Conservation (phyloP, 2,888 invertebrate genomes). For the Orthosia gracilis region DNA sequence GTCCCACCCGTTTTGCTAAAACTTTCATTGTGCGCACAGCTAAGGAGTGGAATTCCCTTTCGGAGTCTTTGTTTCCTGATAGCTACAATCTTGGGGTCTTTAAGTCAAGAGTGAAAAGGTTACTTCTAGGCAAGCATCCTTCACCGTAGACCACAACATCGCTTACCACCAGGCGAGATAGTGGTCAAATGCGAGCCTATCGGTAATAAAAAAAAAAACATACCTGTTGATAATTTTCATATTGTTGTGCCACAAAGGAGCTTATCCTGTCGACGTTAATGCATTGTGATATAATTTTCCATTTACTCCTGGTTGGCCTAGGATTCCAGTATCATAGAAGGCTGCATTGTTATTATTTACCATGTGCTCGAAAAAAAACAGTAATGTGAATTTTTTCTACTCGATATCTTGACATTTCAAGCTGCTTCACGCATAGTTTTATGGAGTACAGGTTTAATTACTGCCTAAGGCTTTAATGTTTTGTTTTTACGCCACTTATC, state of each 20-base stretch:
- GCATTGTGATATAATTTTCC: not conserved
- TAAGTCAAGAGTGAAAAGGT: too few species aligned
- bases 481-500: constrained; percentile 39
- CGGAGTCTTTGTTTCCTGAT: too few species aligned
- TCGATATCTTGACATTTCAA: constrained; percentile 55
- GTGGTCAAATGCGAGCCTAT: too few species aligned
- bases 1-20: too few species aligned
- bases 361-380: constrained; percentile 7
- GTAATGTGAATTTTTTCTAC: constrained; percentile 30
- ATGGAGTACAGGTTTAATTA: constrained; percentile 40
- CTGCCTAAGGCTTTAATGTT: constrained; percentile 39
- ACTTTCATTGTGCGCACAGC: too few species aligned
- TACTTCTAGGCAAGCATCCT: too few species aligned
- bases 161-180: too few species aligned
- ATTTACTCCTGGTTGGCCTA: not conserved
- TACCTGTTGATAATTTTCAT: not conserved
- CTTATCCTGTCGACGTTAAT: too few species aligned
- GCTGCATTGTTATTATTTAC: constrained; percentile 20
- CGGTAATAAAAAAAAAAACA: too few species aligned
- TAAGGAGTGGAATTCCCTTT: too few species aligned
- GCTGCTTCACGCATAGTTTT: constrained; percentile 27
- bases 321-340: constrained; percentile 20
- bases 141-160: too few species aligned
- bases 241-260: not conserved
- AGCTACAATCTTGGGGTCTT: too few species aligned